phyloP scores from a whole-genome alignment of 2,797 vertebrate species.

The Leptodactylus fallax region DNA sequence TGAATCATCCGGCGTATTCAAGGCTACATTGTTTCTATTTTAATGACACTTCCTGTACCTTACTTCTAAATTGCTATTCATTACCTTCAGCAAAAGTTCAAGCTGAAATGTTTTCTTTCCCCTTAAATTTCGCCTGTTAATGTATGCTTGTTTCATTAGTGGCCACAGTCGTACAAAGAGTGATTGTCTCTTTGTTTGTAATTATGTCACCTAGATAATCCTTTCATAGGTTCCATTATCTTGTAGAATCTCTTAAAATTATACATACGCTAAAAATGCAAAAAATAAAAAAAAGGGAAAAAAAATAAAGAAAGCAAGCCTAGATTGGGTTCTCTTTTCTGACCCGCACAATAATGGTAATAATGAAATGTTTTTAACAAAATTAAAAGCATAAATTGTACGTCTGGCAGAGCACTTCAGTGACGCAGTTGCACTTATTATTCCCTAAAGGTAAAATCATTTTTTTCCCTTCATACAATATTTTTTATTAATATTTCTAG shows the following conservation, averaged over 20 bases:
- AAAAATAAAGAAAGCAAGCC: not conserved
- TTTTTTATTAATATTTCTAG: constrained; percentile 5
- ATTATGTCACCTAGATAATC: constrained; percentile 59
- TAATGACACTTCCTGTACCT: constrained; percentile 54
- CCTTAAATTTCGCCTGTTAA: constrained; percentile 56
- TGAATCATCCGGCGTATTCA: constrained; percentile 38
- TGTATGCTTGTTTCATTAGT: constrained; percentile 62
- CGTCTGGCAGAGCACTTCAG: constrained; percentile 36
- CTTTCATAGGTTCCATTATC: constrained; percentile 60
- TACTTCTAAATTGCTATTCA: constrained; percentile 61
- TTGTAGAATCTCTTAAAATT: constrained; percentile 54
- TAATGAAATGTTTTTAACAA: constrained; percentile 64
- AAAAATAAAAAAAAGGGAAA: not conserved
- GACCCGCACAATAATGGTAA: constrained; percentile 60
- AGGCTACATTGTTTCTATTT: constrained; percentile 53
- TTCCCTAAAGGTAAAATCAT: constrained; percentile 43
- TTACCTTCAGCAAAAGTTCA: constrained; percentile 62
- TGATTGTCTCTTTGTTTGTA: constrained; percentile 60
- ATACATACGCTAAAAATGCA: constrained; percentile 27
- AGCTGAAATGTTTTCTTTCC: constrained; percentile 54
- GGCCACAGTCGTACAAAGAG: constrained; percentile 51
- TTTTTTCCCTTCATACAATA: constrained; percentile 31
- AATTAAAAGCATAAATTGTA: constrained; percentile 63
- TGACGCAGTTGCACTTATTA: constrained; percentile 41
- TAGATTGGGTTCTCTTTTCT: constrained; percentile 50